Base-by-base conservation (phyloP, 2,888 invertebrate species). In the Pseudococcus viburni region DNA sequence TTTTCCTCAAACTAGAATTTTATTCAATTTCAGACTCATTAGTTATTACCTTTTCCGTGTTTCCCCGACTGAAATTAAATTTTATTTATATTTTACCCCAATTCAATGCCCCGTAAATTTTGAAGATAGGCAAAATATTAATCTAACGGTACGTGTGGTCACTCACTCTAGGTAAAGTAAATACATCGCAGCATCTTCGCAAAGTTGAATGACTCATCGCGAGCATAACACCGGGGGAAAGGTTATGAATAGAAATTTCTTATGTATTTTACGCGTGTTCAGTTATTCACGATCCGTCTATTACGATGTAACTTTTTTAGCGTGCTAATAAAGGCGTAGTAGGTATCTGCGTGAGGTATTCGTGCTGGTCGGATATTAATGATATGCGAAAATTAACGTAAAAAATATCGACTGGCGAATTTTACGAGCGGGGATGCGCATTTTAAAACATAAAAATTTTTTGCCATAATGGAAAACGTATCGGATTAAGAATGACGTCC, bases 301-400 rank as follows among this genome's bases (percentile, higher is more conserved):
- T 26, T 73, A 39, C 9, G 33, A 73, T 68, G 17, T 17, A 26
- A 68, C 68, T 68, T 68, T 42, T 68, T 68, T 68, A 68, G 68
- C 39, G 73, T 73, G 73, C 39, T 73, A 17, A 39, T 73, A 73
- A 73, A 73, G 73, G 73, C 73, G 48, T 51, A 9, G 9, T 42
- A 42, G 42, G 42, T 42, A 68, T 68, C 26, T 68, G 68, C 59
- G 59, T 17, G n/a, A 17, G 12, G 22, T 11, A 68, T 68, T 68
- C 68, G 68, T 68, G 68, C 19, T 26, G 9, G 68, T 73, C 17
- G 73, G 73, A 73, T 73, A 73, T 73, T 68, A 68, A 68, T 68
- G 68, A 68, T 68, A 26, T 22, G 68, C 26, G n/a, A 22, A 68
- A 68, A 68, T 68, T 68, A 68, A 68, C 59, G 68, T 26, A 26